A percentile compares a stretch with the other conserved stretches of the same genome.
Conservation (phyloP, 2,888 invertebrate genomes). For the Drosophila neoperkinsi region DNA sequence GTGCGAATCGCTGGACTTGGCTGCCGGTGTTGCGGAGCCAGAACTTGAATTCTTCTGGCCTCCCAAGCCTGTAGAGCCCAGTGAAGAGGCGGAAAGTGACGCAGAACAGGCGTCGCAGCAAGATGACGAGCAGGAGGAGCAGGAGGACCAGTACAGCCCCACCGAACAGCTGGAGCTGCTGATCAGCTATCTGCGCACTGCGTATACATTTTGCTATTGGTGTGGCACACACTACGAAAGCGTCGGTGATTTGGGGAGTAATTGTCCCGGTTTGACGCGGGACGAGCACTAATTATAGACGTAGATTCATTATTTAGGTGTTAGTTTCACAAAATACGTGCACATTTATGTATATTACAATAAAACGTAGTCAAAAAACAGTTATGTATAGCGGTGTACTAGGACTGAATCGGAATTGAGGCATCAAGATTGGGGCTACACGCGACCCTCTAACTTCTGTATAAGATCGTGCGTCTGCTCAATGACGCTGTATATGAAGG, state of each 20-base stretch:
- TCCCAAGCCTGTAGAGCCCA: constrained; percentile 44
- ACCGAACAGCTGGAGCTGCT: constrained; percentile 88
- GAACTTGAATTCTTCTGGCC: constrained; percentile 89
- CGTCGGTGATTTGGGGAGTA: constrained; percentile 87
- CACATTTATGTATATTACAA: constrained; percentile 69
- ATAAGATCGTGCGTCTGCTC: constrained; percentile 87
- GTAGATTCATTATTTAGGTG: constrained; percentile 16
- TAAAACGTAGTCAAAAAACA: constrained; percentile 70
- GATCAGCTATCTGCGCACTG: constrained; percentile 88
- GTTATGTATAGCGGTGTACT: constrained; percentile 58
- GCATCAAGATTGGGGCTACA: constrained; percentile 81
- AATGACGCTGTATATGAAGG: constrained; percentile 90
- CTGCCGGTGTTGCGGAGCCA: constrained; percentile 86
- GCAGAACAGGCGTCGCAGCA: constrained; percentile 72
- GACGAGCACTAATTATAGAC: constrained; percentile 86
- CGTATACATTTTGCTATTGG: constrained; percentile 92
- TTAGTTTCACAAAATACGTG: constrained; percentile 58
- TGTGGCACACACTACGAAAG: constrained; percentile 90
- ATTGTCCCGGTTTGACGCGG: constrained; percentile 89
- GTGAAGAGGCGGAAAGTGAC: constrained; percentile 51
- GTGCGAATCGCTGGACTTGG: constrained; percentile 87
- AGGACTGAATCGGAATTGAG: constrained; percentile 38
- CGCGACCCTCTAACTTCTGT: constrained; percentile 87
- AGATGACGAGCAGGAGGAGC: constrained; percentile 63
- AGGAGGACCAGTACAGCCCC: constrained; percentile 74